Evolutionary conservation across 2,888 invertebrate genomes (phyloP).

Genomic region (Hirtodrosophila trivittata): DNA sequence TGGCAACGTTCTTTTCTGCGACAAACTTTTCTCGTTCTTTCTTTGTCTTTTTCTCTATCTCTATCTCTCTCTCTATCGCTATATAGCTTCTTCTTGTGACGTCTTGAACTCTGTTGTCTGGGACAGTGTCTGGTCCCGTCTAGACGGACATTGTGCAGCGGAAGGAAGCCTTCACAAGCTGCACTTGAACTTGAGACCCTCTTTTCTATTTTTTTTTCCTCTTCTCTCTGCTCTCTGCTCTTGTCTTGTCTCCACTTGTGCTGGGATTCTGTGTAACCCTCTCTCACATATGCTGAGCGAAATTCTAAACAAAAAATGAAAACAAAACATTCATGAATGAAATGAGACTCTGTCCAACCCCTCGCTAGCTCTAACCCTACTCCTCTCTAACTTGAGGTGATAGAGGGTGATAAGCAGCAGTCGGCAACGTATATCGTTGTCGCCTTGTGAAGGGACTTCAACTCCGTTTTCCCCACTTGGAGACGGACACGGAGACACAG

Average conservation of each 20-base stretch:
- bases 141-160: conserved; percentile 36
- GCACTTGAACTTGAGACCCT: conserved; percentile 72
- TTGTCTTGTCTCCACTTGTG: neutral
- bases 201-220: conserved; percentile 21
- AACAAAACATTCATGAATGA: conserved; percentile 41
- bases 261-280: conserved; percentile 19
- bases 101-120: conserved; percentile 50
- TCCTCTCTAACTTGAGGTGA: neutral
- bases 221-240: neutral
- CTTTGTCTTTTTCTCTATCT: neutral
- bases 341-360: conserved; percentile 8
- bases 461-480: conserved; percentile 2
- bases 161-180: conserved; percentile 53
- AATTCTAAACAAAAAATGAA: conserved; percentile 41
- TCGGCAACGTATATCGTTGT: conserved; percentile 10
- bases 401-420: conserved; percentile 34
- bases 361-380: neutral
- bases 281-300: conserved; percentile 17
- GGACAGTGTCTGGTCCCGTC: conserved; percentile 42
- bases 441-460: conserved; percentile 27
- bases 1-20: conserved; percentile 24
- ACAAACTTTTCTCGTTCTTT: conserved; percentile 24
- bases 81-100: conserved; percentile 11
- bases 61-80: neutral
- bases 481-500: conserved; percentile 2